Conservation (phyloP, 1,140 invertebrate genomes). For the Zaprionus tsacasi region DNA sequence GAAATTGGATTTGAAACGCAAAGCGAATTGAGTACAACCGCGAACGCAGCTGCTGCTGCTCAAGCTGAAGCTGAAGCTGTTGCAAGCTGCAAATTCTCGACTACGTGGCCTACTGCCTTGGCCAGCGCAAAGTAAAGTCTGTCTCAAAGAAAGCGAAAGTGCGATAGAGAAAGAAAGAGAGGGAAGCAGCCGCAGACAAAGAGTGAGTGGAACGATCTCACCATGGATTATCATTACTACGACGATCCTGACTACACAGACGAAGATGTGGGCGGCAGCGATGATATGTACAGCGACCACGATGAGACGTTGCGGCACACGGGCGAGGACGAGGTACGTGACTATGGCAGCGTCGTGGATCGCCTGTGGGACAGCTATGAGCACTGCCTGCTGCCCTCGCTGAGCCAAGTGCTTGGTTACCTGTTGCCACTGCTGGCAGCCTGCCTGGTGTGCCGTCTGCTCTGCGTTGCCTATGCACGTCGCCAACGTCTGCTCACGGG, state of each 20-base stretch:
- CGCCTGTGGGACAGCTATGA: slow-evolving; percentile 40
- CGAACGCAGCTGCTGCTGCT: background rate
- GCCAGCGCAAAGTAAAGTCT: background rate
- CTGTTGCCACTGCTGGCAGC: slow-evolving; percentile 48
- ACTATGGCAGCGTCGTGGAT: background rate
- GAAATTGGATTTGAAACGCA: slow-evolving; percentile 22
- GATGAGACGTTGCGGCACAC: slow-evolving; percentile 1
- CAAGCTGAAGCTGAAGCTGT: background rate
- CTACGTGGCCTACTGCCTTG: slow-evolving; percentile 9
- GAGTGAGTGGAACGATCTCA: background rate
- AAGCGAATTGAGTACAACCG: slow-evolving; percentile 1
- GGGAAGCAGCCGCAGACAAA: background rate
- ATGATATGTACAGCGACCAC: slow-evolving; percentile 23
- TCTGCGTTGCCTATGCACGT: slow-evolving; percentile 17
- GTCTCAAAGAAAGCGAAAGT: background rate
- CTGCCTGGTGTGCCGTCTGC: slow-evolving; percentile 42
- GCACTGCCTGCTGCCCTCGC: slow-evolving; percentile 53
- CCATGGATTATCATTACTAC: slow-evolving; percentile 73
- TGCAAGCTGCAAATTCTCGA: slow-evolving; percentile 8
- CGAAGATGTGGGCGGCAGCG: slow-evolving; percentile 29
- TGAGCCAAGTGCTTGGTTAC: slow-evolving; percentile 45
- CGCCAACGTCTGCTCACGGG: background rate
- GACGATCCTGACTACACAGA: slow-evolving; percentile 65
- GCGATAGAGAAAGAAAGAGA: background rate
- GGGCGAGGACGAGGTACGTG: background rate